Conservation (phyloP, 2,888 invertebrate genomes). For the Stramonita haemastoma region DNA sequence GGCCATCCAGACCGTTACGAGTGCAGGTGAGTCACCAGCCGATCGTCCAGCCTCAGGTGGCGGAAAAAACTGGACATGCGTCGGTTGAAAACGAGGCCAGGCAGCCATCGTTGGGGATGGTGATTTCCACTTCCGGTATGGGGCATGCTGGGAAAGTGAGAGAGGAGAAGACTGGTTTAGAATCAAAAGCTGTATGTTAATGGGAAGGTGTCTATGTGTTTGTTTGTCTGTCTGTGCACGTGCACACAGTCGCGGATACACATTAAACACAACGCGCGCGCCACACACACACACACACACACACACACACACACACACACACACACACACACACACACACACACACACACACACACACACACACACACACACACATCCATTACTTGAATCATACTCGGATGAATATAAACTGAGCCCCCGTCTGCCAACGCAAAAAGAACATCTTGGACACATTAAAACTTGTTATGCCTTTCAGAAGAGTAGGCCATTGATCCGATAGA, state of each 20-base stretch:
- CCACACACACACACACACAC: not conserved
- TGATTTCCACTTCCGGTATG: constrained; percentile 68
- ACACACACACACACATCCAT: not conserved
- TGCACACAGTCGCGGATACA: not conserved
- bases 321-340: not conserved
- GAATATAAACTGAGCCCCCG: too few species aligned
- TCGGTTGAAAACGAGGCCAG: constrained; percentile 67
- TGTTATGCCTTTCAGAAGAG: too few species aligned
- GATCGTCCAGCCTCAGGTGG: constrained; percentile 67
- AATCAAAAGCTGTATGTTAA: too few species aligned
- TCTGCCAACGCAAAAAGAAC: too few species aligned
- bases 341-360: not conserved
- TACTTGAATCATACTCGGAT: too few species aligned
- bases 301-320: constrained; percentile 20
- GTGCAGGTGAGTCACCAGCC: constrained; percentile 63
- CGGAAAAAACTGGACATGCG: constrained; percentile 70
- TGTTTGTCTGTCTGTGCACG: not conserved
- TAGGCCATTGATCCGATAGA: too few species aligned
- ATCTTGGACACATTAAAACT: too few species aligned
- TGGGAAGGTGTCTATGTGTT: not conserved
- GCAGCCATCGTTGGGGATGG: constrained; percentile 72
- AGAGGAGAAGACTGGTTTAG: too few species aligned
- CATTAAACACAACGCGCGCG: not conserved
- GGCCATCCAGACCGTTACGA: constrained; percentile 70
- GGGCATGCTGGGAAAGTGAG: constrained; percentile 51